A percentile compares a stretch with the other conserved stretches of the same genome.
Conservation (phyloP, 2,113 vertebrate genomes). For the Rhegmatorhina hoffmannsi region DNA sequence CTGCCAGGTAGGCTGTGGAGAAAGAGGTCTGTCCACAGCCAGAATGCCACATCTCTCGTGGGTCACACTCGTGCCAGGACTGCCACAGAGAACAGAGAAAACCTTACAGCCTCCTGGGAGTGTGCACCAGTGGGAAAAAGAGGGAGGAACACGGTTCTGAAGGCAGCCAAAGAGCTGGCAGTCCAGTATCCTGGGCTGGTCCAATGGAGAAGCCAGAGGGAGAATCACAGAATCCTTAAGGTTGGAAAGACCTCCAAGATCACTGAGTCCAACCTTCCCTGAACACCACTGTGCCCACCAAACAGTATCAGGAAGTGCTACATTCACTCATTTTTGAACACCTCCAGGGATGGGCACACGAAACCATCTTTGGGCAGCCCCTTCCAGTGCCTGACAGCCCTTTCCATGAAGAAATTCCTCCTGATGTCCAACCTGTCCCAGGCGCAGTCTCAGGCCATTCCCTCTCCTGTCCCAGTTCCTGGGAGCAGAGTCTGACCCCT, state of each 20-base stretch:
- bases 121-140: not conserved
- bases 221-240: not conserved
- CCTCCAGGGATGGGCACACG: not conserved
- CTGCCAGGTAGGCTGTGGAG: not conserved
- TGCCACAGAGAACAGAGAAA: not conserved
- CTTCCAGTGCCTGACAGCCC: not conserved
- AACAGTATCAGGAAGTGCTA: not conserved
- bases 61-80: accelerated
- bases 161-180: not conserved
- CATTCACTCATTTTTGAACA: accelerated
- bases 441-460: accelerated
- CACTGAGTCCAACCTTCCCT: not conserved
- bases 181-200: accelerated
- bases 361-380: not conserved
- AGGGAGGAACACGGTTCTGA: not conserved
- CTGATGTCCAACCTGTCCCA: accelerated
- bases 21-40: not conserved
- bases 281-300: not conserved
- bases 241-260: not conserved
- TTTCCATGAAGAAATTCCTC: not conserved
- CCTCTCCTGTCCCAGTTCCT: not conserved
- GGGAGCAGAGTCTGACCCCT: accelerated
- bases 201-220: not conserved
- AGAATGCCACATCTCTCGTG: accelerated
- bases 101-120: not conserved